Conservation (phyloP, 2,888 invertebrate species). For the Acronicta leporina region DNA sequence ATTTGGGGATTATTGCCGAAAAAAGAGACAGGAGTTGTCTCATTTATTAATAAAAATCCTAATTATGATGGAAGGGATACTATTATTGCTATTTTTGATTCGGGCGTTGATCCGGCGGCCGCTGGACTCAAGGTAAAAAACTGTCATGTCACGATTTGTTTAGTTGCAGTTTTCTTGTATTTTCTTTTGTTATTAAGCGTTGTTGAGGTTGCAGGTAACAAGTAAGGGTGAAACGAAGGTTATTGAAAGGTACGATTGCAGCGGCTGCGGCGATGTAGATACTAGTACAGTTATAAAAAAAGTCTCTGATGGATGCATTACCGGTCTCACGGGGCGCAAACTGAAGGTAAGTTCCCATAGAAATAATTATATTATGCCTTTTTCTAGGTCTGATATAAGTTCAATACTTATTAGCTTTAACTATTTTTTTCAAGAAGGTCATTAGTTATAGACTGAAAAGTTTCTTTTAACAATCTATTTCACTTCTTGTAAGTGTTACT, state of each 20-base stretch:
- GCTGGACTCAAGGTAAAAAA: conserved; percentile 95
- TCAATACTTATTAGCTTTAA: neutral
- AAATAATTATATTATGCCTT: neutral
- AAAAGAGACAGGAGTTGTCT: conserved; percentile 97
- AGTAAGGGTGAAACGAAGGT: conserved; percentile 97
- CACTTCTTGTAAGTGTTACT: no score
- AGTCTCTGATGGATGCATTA: conserved; percentile 91
- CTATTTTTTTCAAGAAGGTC: neutral
- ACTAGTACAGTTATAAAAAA: conserved; percentile 91
- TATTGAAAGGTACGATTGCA: conserved; percentile 98
- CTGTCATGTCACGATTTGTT: conserved; percentile 84
- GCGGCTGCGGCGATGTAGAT: conserved; percentile 99
- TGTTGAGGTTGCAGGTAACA: conserved; percentile 90
- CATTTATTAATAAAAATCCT: conserved; percentile 96
- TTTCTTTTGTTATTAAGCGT: conserved; percentile 51
- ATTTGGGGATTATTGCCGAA: conserved; percentile 96
- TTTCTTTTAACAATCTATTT: no score
- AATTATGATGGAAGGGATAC: conserved; percentile 97
- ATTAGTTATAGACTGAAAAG: no score
- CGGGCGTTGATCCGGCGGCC: conserved; percentile 99
- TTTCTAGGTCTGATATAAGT: neutral
- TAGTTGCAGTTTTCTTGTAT: conserved; percentile 64
- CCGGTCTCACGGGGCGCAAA: conserved; percentile 96
- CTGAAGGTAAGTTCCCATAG: conserved; percentile 92
- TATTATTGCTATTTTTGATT: conserved; percentile 98